These are phyloP conservation scores for Girardia tigrina DNA, from an alignment of 2,888 invertebrate species.

Conservation along the genomic window DNA sequence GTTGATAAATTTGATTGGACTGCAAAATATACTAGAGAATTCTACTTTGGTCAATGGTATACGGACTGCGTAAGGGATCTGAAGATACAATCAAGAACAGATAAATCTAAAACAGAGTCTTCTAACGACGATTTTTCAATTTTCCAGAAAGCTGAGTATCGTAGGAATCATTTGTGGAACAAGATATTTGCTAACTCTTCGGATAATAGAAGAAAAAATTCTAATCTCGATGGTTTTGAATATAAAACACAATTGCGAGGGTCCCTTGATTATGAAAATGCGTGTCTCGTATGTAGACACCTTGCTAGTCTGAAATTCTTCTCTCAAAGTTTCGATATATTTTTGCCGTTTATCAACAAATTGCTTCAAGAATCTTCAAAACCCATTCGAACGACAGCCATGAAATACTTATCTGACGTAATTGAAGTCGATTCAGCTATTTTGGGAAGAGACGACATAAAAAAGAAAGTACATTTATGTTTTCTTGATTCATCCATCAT, in stretches of 20 bases:
- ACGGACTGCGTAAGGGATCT: too few species aligned
- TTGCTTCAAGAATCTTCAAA: slow-evolving; percentile 78
- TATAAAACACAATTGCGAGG: too few species aligned
- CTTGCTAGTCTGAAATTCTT: slow-evolving; percentile 90
- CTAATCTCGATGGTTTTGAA: too few species aligned
- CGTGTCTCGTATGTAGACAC: slow-evolving; percentile 52
- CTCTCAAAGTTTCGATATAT: slow-evolving; percentile 86
- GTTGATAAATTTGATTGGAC: slow-evolving; percentile 47
- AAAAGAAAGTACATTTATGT: slow-evolving; percentile 81
- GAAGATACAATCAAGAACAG: too few species aligned
- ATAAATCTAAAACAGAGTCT: too few species aligned
- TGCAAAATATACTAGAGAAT: too few species aligned
- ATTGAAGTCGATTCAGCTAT: slow-evolving; percentile 81
- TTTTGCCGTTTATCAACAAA: slow-evolving; percentile 59
- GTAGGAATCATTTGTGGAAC: too few species aligned
- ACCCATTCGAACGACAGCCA: slow-evolving; percentile 89
- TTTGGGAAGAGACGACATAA: slow-evolving; percentile 65
- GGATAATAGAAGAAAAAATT: too few species aligned
- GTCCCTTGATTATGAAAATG: slow-evolving; percentile 49
- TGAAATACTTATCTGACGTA: slow-evolving; percentile 94
- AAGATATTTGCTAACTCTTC: too few species aligned
- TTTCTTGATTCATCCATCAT: slow-evolving; percentile 92
- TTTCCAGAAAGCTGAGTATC: too few species aligned
- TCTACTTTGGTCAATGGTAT: too few species aligned
- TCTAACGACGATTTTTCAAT: too few species aligned